Evolutionary conservation across 1,140 invertebrate species (phyloP).

Genomic region (Agraylea sexmaculata): DNA sequence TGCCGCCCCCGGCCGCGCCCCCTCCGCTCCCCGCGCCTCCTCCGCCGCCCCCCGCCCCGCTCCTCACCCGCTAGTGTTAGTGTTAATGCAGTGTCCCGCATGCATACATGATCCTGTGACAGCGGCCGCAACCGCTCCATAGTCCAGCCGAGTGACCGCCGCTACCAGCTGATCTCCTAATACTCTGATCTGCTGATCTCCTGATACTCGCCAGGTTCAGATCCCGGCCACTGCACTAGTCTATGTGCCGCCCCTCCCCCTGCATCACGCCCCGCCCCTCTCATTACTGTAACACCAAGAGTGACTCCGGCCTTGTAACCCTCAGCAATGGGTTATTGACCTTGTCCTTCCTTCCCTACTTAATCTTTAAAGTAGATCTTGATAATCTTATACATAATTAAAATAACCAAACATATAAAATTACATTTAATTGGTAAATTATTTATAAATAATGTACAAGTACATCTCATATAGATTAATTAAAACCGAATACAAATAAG

Average conservation of each 20-base stretch:
- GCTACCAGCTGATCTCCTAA: too few relatives aligned
- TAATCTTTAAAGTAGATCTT: neutral
- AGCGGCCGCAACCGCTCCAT: neutral
- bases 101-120: neutral
- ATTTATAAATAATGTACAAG: neutral
- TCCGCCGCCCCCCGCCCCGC: slow-evolving; percentile 24
- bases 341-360: neutral
- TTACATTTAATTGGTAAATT: neutral
- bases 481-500: too few relatives aligned
- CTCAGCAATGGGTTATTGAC: slow-evolving; percentile 1
- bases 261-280: slow-evolving; percentile 1
- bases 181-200: too few relatives aligned
- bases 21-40: slow-evolving; percentile 3
- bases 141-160: neutral
- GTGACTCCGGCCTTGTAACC: slow-evolving; percentile 1
- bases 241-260: too few relatives aligned
- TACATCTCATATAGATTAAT: neutral
- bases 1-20: slow-evolving; percentile 1
- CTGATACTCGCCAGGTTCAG: too few relatives aligned
- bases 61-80: slow-evolving; percentile 2
- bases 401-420: neutral
- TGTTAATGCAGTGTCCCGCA: neutral
- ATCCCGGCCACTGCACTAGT: neutral
- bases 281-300: too few relatives aligned
- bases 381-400: neutral